Percentiles rank a stretch among this genome's conserved stretches.
Evolutionary conservation across 2,113 vertebrate species (phyloP).

Genomic region (Protobothrops flavoviridis): DNA sequence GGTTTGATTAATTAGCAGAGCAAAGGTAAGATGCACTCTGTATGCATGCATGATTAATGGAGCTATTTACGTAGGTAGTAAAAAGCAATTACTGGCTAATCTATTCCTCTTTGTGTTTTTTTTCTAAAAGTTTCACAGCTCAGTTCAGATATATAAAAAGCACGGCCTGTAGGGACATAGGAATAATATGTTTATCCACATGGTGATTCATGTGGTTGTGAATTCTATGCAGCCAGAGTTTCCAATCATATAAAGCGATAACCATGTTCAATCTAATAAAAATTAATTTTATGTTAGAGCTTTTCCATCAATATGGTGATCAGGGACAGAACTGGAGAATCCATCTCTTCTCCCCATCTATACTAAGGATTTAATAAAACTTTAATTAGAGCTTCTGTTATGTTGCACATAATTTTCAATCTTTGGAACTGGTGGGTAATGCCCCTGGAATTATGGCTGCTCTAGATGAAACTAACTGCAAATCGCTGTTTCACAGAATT

Average conservation of each 20-base stretch:
- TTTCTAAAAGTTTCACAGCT: not conserved
- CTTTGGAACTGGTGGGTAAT: not conserved
- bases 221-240: not conserved
- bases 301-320: not conserved
- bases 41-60: conserved; percentile 13
- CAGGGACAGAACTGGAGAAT: not conserved
- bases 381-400: not conserved
- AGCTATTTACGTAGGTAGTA: not conserved
- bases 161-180: not conserved
- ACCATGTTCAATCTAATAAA: not conserved
- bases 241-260: not conserved
- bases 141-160: not conserved
- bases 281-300: not conserved
- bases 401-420: not conserved
- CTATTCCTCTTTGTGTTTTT: not conserved
- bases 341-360: not conserved
- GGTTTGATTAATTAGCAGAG: conserved; percentile 25
- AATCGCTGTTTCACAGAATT: not conserved
- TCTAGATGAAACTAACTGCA: not conserved
- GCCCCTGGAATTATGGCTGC: not conserved
- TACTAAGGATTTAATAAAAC: not conserved
- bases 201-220: not conserved
- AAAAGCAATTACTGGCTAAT: conserved; percentile 11
- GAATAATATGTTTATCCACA: not conserved
- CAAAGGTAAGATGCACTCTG: conserved; percentile 16